A percentile compares a stretch with the other conserved stretches of the same genome.
Evolutionary conservation across 2,888 invertebrate genomes (phyloP).

Genomic region (Drosophila aldrichi): DNA sequence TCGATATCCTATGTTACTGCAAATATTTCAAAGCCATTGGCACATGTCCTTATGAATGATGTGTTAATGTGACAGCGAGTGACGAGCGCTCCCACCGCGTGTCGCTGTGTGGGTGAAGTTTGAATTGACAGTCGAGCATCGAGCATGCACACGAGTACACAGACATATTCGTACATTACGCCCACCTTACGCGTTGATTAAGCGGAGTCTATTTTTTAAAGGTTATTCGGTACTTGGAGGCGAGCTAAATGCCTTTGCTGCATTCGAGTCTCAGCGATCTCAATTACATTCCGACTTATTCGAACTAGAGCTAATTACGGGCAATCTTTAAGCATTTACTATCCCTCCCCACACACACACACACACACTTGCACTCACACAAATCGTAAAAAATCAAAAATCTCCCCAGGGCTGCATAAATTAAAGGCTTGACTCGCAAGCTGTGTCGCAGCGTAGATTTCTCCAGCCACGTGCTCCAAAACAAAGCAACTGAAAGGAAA

Average conservation of each 20-base stretch:
- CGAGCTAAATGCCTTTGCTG: background rate
- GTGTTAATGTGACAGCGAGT: conserved; percentile 83
- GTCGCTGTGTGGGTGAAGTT: conserved; percentile 10
- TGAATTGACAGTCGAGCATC: conserved; percentile 24
- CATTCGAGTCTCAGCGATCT: conserved; percentile 44
- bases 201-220: too few relatives aligned
- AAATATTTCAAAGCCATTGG: conserved; percentile 73
- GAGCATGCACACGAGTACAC: background rate
- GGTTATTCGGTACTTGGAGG: background rate
- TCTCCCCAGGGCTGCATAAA: conserved; percentile 83
- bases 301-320: conserved; percentile 52
- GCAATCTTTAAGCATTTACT: conserved; percentile 43
- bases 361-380: conserved; percentile 17
- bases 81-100: conserved; percentile 26
- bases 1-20: conserved; percentile 20
- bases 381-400: conserved; percentile 70
- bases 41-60: conserved; percentile 84
- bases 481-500: conserved; percentile 28
- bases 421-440: conserved; percentile 77
- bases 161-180: background rate
- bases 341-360: conserved; percentile 7
- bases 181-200: conserved; percentile 1
- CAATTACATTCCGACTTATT: conserved; percentile 32
- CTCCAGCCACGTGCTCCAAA: conserved; percentile 22
- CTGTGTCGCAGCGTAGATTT: conserved; percentile 11